Conservation (phyloP, 2,113 vertebrate species). For the Dascyllus trimaculatus region DNA sequence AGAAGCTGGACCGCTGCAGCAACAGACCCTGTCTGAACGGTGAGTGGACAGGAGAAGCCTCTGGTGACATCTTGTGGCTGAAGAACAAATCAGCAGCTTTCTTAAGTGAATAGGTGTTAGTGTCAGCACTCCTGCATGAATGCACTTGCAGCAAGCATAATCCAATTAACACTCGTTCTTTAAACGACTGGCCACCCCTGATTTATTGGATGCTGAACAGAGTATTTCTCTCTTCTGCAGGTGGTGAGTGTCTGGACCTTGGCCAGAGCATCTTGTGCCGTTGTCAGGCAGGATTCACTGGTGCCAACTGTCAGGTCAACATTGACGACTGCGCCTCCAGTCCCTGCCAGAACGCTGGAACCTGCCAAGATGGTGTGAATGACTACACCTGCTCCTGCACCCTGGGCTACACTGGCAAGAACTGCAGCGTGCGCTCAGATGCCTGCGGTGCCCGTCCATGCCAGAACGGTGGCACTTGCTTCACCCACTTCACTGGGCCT, state of each 20-base stretch:
- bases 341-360: slow-evolving; percentile 94
- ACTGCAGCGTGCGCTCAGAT: slow-evolving; percentile 88
- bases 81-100: slow-evolving; percentile 13
- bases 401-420: slow-evolving; percentile 89
- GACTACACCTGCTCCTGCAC: slow-evolving; percentile 91
- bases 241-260: slow-evolving; percentile 94
- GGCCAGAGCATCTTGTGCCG: slow-evolving; percentile 94
- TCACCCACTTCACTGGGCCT: slow-evolving; percentile 91
- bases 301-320: slow-evolving; percentile 92
- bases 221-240: slow-evolving; percentile 82
- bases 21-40: slow-evolving; percentile 87
- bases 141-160: not conserved
- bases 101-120: not conserved
- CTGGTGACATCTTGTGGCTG: slow-evolving; percentile 63
- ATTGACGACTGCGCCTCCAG: slow-evolving; percentile 91
- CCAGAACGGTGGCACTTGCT: slow-evolving; percentile 90
- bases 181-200: not conserved
- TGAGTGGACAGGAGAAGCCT: slow-evolving; percentile 28
- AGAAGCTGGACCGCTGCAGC: slow-evolving; percentile 92
- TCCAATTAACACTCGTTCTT: slow-evolving; percentile 26
- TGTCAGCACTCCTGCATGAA: slow-evolving; percentile 1
- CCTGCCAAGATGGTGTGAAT: slow-evolving; percentile 90
- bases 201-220: slow-evolving; percentile 41
- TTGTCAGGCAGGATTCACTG: slow-evolving; percentile 91
- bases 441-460: slow-evolving; percentile 89